Evolutionary conservation across 2,797 vertebrate genomes (phyloP), one percentile per base, ranked within the genome.

Genomic region (Chaetophractus vellerosus): DNA sequence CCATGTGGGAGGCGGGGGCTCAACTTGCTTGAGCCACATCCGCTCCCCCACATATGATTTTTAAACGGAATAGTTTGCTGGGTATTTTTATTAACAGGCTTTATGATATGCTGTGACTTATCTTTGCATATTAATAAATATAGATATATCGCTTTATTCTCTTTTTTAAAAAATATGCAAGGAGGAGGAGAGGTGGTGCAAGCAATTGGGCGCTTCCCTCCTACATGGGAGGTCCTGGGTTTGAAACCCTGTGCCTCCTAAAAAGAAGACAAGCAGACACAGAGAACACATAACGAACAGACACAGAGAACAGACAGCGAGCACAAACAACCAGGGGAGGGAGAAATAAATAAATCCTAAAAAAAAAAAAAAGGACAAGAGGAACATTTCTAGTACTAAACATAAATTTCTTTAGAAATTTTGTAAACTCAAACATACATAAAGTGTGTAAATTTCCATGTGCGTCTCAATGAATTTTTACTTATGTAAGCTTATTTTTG

Each of bases 391-490:
- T 75, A 61, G 16, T 76, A 66, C 23, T 2, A 74, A 66, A 36
- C 11, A 81, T 63, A 52, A 71, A 87, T 33, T 12, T 64, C 50
- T 50, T 80, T 50, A 50, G 50, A 41, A 26, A 50, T 81, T 59
- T 93, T 75, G 72, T 33, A 2, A 1, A 90, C 79, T 57, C 48
- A 12, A 81, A 16, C 33, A 80, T 24, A 80, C 64, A 72, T 41
- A 52, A 45, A 80, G 31, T 48, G 2, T 8, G 19, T 45, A 64
- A 85, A 50, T 15, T 87, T 87, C 74, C n/a, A 38, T 21, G 2
- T 78, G 50, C 31, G 11, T 91, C 19, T 69, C 36, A 78, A 69
- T 83, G 88, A 28, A 92, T 82, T 92, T 88, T 71, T 83, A 89
- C 26, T 59, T 68, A 31, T 52, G 2, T 19, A 48, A 81, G 31